phyloP scores from a whole-genome alignment of 2,888 invertebrate genomes.

The Machimus rusticus region DNA sequence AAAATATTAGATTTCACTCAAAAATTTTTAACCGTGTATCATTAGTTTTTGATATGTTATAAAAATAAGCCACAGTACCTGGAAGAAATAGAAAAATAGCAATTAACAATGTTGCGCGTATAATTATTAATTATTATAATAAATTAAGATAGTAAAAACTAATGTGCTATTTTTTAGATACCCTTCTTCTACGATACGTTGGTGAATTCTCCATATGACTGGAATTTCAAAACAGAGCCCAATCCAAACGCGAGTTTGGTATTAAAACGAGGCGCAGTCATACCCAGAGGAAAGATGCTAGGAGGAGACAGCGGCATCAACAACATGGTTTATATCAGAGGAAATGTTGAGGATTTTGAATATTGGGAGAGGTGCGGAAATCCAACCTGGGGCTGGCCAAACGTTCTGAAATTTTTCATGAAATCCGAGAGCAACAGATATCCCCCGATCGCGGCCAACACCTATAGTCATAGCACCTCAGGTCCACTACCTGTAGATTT shows the following conservation, averaged over 20 bases:
- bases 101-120: not conserved
- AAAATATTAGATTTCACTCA: no score
- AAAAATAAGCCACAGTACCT: not conserved
- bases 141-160: not conserved
- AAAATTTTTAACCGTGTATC: no score
- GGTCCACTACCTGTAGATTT: conserved; percentile 66
- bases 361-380: conserved; percentile 68
- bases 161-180: conserved; percentile 37
- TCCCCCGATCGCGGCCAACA: conserved; percentile 9
- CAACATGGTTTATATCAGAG: conserved; percentile 67
- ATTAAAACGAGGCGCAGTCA: not conserved
- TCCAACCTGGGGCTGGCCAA: conserved; percentile 72
- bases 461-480: conserved; percentile 59
- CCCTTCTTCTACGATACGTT: conserved; percentile 32
- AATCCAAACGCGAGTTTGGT: conserved; percentile 26
- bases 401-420: conserved; percentile 77
- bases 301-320: conserved; percentile 65
- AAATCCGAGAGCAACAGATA: conserved; percentile 68
- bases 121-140: not conserved
- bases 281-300: conserved; percentile 63
- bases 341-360: conserved; percentile 69
- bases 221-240: conserved; percentile 41
- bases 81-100: not conserved
- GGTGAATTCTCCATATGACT: conserved; percentile 41
- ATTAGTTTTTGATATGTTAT: not conserved